phyloP scores from a whole-genome alignment of 2,888 invertebrate genomes.

The Eupithecia subfuscata region DNA sequence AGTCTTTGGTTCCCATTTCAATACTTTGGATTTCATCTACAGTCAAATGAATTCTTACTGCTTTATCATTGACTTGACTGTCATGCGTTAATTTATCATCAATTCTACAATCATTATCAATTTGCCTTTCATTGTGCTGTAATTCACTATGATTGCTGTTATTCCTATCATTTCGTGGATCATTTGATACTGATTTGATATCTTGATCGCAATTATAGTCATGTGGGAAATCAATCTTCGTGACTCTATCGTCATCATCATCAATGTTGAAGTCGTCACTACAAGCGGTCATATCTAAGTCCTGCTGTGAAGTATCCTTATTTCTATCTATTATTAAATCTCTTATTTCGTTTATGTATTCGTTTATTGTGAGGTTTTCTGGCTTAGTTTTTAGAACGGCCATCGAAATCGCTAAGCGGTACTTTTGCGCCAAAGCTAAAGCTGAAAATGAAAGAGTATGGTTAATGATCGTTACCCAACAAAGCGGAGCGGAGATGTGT shows the following conservation, averaged over 20 bases:
- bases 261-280: slow-evolving; percentile 62
- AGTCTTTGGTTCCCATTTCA: too few species aligned
- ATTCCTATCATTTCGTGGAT: not conserved
- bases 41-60: too few species aligned
- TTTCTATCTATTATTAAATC: slow-evolving; percentile 47
- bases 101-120: not conserved
- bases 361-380: slow-evolving; percentile 46
- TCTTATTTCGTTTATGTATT: slow-evolving; percentile 56
- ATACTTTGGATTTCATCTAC: too few species aligned
- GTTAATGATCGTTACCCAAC: not conserved
- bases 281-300: slow-evolving; percentile 51
- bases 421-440: slow-evolving; percentile 58
- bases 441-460: slow-evolving; percentile 49
- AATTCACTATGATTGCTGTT: not conserved
- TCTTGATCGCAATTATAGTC: not conserved
- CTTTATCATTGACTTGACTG: too few species aligned
- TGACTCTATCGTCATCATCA: slow-evolving; percentile 12
- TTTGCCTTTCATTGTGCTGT: not conserved
- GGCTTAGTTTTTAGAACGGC: slow-evolving; percentile 64
- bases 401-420: slow-evolving; percentile 58
- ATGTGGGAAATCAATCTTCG: not conserved
- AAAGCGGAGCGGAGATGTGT: not conserved
- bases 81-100: not conserved
- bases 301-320: slow-evolving; percentile 43
- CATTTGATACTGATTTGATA: not conserved